These are phyloP conservation scores for Mythimna pallens DNA, from an alignment of 2,888 invertebrate genomes.

Conservation along the genomic window DNA sequence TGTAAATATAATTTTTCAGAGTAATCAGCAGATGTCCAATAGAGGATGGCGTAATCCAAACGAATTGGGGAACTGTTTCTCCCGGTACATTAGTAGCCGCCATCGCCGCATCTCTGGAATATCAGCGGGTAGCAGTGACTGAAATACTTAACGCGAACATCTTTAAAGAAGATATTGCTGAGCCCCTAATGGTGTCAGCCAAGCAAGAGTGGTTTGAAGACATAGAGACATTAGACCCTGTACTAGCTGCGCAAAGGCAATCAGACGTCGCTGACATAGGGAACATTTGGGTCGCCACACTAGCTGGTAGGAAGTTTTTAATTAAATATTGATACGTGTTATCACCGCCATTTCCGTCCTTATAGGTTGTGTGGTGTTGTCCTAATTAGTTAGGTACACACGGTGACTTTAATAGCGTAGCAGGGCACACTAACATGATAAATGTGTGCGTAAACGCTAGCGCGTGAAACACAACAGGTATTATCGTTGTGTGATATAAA, in stretches of 20 bases:
- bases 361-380: constrained; percentile 2
- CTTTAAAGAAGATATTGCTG: constrained; percentile 82
- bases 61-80: constrained; percentile 91
- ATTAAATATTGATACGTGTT: constrained; percentile 8
- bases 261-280: constrained; percentile 82
- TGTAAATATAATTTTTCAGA: constrained; percentile 68
- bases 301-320: constrained; percentile 45
- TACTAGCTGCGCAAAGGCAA: constrained; percentile 61
- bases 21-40: constrained; percentile 91
- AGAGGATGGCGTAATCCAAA: constrained; percentile 92
- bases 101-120: constrained; percentile 91
- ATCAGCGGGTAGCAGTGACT: constrained; percentile 88
- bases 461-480: too few species aligned
- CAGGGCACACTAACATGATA: too few species aligned
- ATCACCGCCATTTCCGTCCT: constrained; percentile 35
- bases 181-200: constrained; percentile 80
- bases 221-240: constrained; percentile 75
- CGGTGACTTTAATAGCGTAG: too few species aligned
- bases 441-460: too few species aligned
- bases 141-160: constrained; percentile 85
- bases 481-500: too few species aligned
- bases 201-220: constrained; percentile 83
- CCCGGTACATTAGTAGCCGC: constrained; percentile 91
- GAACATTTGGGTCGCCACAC: constrained; percentile 75
- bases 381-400: constrained; percentile 13